phyloP scores from a whole-genome alignment of 2,113 vertebrate genomes.

The Eulemur rufifrons region DNA sequence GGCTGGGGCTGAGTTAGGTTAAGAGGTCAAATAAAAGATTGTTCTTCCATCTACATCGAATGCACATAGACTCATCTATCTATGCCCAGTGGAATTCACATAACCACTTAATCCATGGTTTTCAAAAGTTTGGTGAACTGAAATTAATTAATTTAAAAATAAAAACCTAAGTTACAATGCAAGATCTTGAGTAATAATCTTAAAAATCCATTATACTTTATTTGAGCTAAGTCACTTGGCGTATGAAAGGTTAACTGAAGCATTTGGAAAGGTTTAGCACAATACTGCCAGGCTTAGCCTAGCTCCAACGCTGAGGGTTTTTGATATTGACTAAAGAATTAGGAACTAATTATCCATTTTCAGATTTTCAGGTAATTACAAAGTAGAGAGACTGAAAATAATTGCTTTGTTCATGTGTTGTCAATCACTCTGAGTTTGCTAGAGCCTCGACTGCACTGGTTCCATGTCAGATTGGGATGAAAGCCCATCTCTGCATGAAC shows the following conservation, averaged over 20 bases:
- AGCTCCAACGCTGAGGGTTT: constrained; percentile 27
- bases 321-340: constrained; percentile 68
- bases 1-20: background rate
- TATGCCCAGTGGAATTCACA: background rate
- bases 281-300: constrained; percentile 1
- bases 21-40: background rate
- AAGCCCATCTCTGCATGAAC: constrained; percentile 16
- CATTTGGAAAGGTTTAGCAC: constrained; percentile 17
- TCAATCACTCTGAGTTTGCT: constrained; percentile 60
- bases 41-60: background rate
- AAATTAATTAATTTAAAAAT: constrained; percentile 16
- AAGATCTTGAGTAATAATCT: background rate
- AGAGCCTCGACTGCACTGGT: constrained; percentile 3
- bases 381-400: constrained; percentile 61
- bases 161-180: background rate
- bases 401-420: constrained; percentile 58
- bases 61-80: background rate
- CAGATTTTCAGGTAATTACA: constrained; percentile 72
- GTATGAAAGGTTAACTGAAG: background rate
- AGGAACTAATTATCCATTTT: constrained; percentile 74
- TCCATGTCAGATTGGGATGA: constrained; percentile 23
- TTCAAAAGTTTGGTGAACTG: background rate
- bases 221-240: background rate
- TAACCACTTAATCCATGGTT: background rate
- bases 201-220: background rate